Evolutionary conservation across 2,888 invertebrate species (phyloP).

Genomic region (Scaptomyza parva): DNA sequence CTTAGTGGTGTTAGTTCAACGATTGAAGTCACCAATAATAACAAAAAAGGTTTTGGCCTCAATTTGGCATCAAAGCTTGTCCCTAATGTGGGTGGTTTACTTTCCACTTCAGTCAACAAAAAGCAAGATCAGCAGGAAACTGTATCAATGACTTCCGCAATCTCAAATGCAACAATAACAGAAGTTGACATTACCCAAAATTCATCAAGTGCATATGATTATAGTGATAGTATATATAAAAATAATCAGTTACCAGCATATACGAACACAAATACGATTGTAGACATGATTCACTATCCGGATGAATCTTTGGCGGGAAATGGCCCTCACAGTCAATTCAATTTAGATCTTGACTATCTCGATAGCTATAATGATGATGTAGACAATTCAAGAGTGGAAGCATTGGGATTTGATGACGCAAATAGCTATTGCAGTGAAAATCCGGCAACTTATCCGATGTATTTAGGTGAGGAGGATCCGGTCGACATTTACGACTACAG

Average conservation of each 20-base stretch:
- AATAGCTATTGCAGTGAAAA: conserved; percentile 69
- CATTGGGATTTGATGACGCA: conserved; percentile 64
- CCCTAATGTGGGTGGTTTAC: conserved; percentile 77
- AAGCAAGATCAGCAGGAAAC: conserved; percentile 25
- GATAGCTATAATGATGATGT: conserved; percentile 33
- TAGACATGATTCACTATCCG: conserved; percentile 13
- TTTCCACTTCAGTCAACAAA: conserved; percentile 45
- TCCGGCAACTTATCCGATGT: conserved; percentile 66
- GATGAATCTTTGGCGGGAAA: background rate
- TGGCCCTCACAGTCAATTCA: background rate
- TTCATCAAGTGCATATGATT: conserved; percentile 16
- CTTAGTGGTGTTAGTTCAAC: conserved; percentile 69
- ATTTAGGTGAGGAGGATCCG: conserved; percentile 42
- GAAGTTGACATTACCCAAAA: background rate
- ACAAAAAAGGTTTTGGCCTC: conserved; percentile 76
- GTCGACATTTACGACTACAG: conserved; percentile 22
- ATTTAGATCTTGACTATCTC: conserved; percentile 15
- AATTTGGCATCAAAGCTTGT: conserved; percentile 81
- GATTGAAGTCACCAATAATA: conserved; percentile 36
- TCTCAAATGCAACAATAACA: conserved; percentile 6
- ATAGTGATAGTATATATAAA: conserved; percentile 14
- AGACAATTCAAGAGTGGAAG: conserved; percentile 14
- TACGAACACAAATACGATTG: conserved; percentile 8
- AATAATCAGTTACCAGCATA: conserved; percentile 6
- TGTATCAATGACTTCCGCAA: conserved; percentile 20